phyloP scores from a whole-genome alignment of 2,888 invertebrate genomes.

The Atherix ibis region DNA sequence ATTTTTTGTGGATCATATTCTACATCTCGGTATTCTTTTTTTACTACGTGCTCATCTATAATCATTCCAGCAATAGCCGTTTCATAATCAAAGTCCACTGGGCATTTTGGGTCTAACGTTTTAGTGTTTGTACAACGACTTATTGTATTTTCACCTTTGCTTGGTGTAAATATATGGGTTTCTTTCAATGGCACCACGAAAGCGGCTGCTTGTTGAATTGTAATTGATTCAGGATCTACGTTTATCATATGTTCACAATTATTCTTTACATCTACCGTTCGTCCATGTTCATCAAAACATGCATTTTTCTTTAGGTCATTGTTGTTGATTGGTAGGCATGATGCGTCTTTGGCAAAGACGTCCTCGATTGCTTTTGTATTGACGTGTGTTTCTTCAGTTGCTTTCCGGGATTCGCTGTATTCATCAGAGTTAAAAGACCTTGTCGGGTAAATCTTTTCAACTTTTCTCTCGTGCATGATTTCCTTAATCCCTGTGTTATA shows the following conservation, averaged over 20 bases:
- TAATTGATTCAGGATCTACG: slow-evolving; percentile 2
- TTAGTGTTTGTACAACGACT: slow-evolving; percentile 11
- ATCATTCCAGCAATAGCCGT: slow-evolving; percentile 31
- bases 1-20: slow-evolving; percentile 26
- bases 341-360: background rate
- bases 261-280: background rate
- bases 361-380: slow-evolving; percentile 1
- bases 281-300: too few relatives aligned
- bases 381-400: slow-evolving; percentile 5
- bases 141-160: slow-evolving; percentile 21
- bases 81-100: slow-evolving; percentile 30
- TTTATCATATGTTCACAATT: slow-evolving; percentile 1
- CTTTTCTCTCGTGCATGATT: slow-evolving; percentile 22
- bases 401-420: slow-evolving; percentile 5
- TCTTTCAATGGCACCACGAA: slow-evolving; percentile 29
- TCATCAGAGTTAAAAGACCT: slow-evolving; percentile 15
- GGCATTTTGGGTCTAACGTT: slow-evolving; percentile 12
- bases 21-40: slow-evolving; percentile 32
- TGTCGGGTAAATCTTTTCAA: slow-evolving; percentile 22
- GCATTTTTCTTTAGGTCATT: slow-evolving; percentile 9
- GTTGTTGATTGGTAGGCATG: slow-evolving; percentile 9
- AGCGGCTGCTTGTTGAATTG: slow-evolving; percentile 14
- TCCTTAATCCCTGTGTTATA: slow-evolving; percentile 19
- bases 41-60: slow-evolving; percentile 31
- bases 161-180: slow-evolving; percentile 32